A percentile compares a stretch with the other conserved stretches of the same genome.
Conservation (phyloP, 2,797 vertebrate genomes). For the Valencia hispanica region DNA sequence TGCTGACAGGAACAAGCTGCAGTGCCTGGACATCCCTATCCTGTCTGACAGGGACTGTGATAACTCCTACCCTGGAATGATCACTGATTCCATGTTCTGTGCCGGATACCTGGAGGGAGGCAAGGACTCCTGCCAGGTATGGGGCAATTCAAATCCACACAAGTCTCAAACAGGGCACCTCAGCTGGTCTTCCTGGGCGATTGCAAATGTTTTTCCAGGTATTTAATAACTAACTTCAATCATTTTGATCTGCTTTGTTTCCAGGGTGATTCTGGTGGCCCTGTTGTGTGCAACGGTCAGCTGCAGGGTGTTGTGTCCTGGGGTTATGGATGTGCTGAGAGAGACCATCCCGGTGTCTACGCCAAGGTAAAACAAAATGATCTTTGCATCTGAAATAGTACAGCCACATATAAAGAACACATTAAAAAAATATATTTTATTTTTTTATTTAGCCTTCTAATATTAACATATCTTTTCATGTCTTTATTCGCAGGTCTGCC, state of each 20-base stretch:
- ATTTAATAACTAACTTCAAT: neutral
- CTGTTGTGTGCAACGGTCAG: slow-evolving; percentile 77
- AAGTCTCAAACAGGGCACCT: too few relatives aligned
- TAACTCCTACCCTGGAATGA: slow-evolving; percentile 50
- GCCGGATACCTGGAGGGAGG: slow-evolving; percentile 74
- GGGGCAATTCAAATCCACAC: slow-evolving; percentile 2
- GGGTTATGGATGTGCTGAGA: slow-evolving; percentile 81
- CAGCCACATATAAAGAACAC: neutral
- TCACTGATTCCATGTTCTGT: slow-evolving; percentile 70
- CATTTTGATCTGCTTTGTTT: neutral
- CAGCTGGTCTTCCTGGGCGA: too few relatives aligned
- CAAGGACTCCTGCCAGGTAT: slow-evolving; percentile 75
- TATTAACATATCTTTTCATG: neutral
- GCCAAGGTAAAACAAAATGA: slow-evolving; percentile 64
- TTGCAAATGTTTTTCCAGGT: neutral
- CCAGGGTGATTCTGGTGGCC: slow-evolving; percentile 87
- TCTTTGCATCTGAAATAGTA: neutral
- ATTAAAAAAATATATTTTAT: too few relatives aligned
- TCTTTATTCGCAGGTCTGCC: slow-evolving; percentile 53
- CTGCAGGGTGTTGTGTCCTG: slow-evolving; percentile 86
- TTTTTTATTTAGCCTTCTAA: neutral
- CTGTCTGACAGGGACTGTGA: slow-evolving; percentile 55
- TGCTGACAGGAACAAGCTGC: slow-evolving; percentile 55
- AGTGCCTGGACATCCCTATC: slow-evolving; percentile 74
- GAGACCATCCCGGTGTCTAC: slow-evolving; percentile 79